phyloP scores from a whole-genome alignment of 1,140 invertebrate genomes.

The Pogonognathellus flavescens region DNA sequence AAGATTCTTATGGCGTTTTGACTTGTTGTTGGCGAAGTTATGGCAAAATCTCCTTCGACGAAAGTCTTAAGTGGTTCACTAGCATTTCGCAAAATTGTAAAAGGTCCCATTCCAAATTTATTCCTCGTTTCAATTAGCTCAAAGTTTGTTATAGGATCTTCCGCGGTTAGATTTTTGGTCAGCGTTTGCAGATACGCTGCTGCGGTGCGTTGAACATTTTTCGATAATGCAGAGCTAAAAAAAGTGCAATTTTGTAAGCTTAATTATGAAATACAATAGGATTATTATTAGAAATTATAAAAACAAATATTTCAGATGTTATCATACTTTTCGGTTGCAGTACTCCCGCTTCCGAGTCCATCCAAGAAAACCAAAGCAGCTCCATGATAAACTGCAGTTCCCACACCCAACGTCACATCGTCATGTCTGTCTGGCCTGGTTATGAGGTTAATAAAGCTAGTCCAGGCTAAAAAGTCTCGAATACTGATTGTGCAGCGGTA shows the following conservation, averaged over 20 bases:
- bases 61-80: not conserved
- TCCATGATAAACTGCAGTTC: slow-evolving; percentile 79
- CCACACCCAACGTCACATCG: not conserved
- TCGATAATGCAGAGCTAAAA: not conserved
- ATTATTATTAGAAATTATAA: slow-evolving; percentile 38
- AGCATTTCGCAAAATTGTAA: slow-evolving; percentile 24
- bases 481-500: slow-evolving; percentile 88
- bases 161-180: not conserved
- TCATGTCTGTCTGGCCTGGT: slow-evolving; percentile 64
- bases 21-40: slow-evolving; percentile 86
- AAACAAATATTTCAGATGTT: too few species aligned
- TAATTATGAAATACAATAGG: not conserved
- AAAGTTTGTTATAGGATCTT: not conserved
- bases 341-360: slow-evolving; percentile 82
- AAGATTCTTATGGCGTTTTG: slow-evolving; percentile 87
- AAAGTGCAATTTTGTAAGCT: not conserved
- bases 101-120: slow-evolving; percentile 50
- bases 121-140: not conserved
- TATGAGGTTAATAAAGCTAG: slow-evolving; percentile 87
- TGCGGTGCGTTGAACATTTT: not conserved
- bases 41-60: slow-evolving; percentile 74
- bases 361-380: slow-evolving; percentile 92
- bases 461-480: slow-evolving; percentile 93
- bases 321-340: slow-evolving; percentile 75
- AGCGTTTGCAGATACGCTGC: not conserved